Evolutionary conservation across 2,888 invertebrate genomes (phyloP), one percentile per base, ranked within the genome.

Genomic region (Hofmannophila pseudospretella): DNA sequence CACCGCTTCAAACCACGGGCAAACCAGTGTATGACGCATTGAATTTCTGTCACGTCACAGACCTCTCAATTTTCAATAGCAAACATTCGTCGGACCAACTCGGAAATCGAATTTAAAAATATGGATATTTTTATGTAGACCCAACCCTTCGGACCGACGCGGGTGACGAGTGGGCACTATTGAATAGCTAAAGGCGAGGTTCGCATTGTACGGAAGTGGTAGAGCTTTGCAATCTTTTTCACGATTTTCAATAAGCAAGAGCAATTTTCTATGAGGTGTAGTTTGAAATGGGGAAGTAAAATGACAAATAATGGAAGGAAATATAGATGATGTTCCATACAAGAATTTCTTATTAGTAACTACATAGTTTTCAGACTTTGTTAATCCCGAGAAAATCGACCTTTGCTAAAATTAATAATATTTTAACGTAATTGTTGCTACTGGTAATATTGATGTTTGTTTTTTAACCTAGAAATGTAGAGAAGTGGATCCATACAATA

Each of bases 101-200:
- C 67, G 62, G 65, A 81, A 85, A 85, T 85, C 84, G 80, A 80
- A 85, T 85, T 86, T 84, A 80, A 84, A 73, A 84, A 80, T 81
- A 78, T 81, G 74, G 74, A 76, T 77, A 81, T 82, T 77, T 75
- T 73, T 70, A 78, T 77, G 75, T 72, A 77, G 70, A 77, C 75
- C 61, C 62, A 56, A 59, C 73, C 77, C 77, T 74, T 67, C 65
- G 68, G 72, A 66, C 68, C 65, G 67, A 55, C 74, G 77, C 55
- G 74, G 68, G 70, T 78, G 82, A 80, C 77, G 70, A 75, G 76
- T 73, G 70, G 60, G 64, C 59, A 64, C 52, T 49, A 55, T 50
- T 57, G 58, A 58, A 61, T 68, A 39, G 64, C 67, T 68, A 47
- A 57, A 59, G 67, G 67, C 64, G 46, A 60, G 49, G 54, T 57